A percentile compares a stretch with the other conserved stretches of the same genome.
phyloP scores from a whole-genome alignment of 2,797 vertebrate genomes.

The Crenichthys baileyi region DNA sequence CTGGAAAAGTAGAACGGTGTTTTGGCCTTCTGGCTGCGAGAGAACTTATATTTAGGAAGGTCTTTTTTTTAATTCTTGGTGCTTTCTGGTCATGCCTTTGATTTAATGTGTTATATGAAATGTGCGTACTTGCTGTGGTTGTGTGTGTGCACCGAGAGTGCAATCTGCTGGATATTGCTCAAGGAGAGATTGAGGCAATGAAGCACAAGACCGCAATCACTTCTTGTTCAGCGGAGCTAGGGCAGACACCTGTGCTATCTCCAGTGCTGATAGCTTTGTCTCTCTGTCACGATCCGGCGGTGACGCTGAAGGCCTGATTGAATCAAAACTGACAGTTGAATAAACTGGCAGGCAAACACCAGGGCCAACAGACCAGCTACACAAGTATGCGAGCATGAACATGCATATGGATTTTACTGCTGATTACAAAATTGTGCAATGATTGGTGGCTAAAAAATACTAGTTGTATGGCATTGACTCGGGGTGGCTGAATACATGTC shows the following conservation, averaged over 20 bases:
- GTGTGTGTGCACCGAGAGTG: slow-evolving; percentile 12
- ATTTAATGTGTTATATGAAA: slow-evolving; percentile 24
- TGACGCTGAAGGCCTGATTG: slow-evolving; percentile 39
- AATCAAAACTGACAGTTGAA: slow-evolving; percentile 57
- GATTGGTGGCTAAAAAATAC: not conserved
- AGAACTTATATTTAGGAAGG: slow-evolving; percentile 14
- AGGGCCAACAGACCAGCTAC: slow-evolving; percentile 30
- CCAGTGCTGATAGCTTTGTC: slow-evolving; percentile 19
- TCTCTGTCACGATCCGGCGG: slow-evolving; percentile 14
- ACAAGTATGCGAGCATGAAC: slow-evolving; percentile 9
- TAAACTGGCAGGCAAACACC: slow-evolving; percentile 40
- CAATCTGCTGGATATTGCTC: slow-evolving; percentile 60
- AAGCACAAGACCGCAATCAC: slow-evolving; percentile 71
- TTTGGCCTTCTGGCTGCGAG: not conserved
- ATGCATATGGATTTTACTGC: slow-evolving; percentile 16
- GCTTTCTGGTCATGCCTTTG: not conserved
- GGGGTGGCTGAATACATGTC: too few species aligned
- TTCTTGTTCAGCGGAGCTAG: slow-evolving; percentile 60
- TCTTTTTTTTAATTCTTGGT: not conserved
- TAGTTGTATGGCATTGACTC: too few species aligned
- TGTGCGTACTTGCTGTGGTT: slow-evolving; percentile 7
- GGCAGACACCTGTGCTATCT: slow-evolving; percentile 60
- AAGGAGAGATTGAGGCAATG: slow-evolving; percentile 53
- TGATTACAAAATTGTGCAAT: slow-evolving; percentile 22
- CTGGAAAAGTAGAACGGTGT: not conserved